Conservation (phyloP, 2,113 vertebrate species). For the Anolis carolinensis region DNA sequence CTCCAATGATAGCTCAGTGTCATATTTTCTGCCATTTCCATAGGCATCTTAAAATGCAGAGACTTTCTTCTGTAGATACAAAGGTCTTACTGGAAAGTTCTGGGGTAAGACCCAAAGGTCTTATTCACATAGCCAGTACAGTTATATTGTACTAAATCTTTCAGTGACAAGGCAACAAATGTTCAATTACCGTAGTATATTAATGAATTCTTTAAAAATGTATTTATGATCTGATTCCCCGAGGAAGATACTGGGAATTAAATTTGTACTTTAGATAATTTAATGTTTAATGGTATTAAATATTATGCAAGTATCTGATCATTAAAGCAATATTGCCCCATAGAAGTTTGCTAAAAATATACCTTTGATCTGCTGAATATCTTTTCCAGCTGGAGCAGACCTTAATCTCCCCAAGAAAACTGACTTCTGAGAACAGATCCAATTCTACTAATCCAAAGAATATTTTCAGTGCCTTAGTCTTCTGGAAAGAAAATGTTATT, state of each 20-base stretch:
- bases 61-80: not conserved
- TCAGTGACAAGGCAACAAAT: not conserved
- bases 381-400: constrained; percentile 36
- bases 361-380: constrained; percentile 32
- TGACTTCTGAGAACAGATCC: constrained; percentile 49
- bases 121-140: not conserved
- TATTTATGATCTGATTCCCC: constrained; percentile 14
- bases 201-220: constrained; percentile 37
- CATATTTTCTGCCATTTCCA: not conserved
- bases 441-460: constrained; percentile 36
- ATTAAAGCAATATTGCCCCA: constrained; percentile 3
- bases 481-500: constrained; percentile 60
- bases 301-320: constrained; percentile 28
- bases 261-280: constrained; percentile 41
- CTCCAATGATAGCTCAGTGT: not conserved
- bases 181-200: not conserved
- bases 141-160: not conserved
- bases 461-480: constrained; percentile 21
- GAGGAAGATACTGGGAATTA: constrained; percentile 42
- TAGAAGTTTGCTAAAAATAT: constrained; percentile 16
- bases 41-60: not conserved
- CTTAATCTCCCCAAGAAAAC: constrained; percentile 55
- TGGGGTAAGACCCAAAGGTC: too few species aligned
- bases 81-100: too few species aligned
- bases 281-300: constrained; percentile 40